phyloP scores from a whole-genome alignment of 2,888 invertebrate genomes.

The Andrena chrysosceles region DNA sequence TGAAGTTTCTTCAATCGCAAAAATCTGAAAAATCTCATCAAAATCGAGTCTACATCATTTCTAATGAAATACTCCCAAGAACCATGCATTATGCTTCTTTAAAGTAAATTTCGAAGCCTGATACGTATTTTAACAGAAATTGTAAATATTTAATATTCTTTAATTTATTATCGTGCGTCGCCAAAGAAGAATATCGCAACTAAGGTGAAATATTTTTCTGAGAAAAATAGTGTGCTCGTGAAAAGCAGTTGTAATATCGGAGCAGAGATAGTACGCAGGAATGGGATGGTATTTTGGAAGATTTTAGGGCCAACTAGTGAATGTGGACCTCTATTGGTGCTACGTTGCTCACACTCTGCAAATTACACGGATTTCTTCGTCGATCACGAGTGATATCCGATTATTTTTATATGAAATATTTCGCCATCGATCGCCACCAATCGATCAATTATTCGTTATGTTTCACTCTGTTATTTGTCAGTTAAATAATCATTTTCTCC shows the following conservation, averaged over 20 bases:
- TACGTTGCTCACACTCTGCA: constrained; percentile 16
- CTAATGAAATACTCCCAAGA: not conserved
- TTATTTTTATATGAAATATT: constrained; percentile 7
- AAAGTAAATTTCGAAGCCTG: too few relatives aligned
- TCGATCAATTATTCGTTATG: constrained; percentile 21
- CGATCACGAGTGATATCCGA: constrained; percentile 29
- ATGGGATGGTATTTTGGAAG: constrained; percentile 15
- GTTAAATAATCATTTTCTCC: constrained; percentile 5
- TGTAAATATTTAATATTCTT: not conserved
- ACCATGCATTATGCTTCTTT: not conserved
- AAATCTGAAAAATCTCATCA: not conserved
- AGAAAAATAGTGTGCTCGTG: not conserved
- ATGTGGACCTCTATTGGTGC: constrained; percentile 24
- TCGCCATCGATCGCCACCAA: not conserved
- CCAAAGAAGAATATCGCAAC: not conserved
- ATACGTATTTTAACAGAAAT: not conserved
- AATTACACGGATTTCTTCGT: constrained; percentile 6
- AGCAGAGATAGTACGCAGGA: not conserved
- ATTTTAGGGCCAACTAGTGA: constrained; percentile 7
- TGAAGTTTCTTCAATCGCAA: not conserved
- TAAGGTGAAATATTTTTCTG: not conserved
- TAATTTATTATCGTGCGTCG: not conserved
- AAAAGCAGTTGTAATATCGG: not conserved
- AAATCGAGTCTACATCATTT: not conserved
- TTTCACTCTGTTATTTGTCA: constrained; percentile 20